Conservation (phyloP, 2,113 vertebrate species). For the Oreochromis aureus region DNA sequence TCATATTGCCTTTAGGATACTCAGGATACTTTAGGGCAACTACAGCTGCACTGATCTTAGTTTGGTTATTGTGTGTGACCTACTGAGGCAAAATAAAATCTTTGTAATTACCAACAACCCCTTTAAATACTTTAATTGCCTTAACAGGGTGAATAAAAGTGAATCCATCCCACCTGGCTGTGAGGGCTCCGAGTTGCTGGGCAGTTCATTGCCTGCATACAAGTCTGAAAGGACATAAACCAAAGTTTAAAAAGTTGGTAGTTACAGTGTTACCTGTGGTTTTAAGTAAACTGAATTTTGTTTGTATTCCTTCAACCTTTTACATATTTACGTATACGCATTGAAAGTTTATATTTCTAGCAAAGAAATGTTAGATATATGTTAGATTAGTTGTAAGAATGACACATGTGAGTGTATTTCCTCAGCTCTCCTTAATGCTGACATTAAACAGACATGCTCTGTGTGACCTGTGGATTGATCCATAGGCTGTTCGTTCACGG, state of each 20-base stretch:
- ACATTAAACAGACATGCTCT: neutral
- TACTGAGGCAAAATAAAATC: neutral
- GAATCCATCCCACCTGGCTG: conserved; percentile 34
- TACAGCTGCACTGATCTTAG: neutral
- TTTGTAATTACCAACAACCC: neutral
- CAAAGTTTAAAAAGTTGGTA: neutral
- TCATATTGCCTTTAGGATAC: neutral
- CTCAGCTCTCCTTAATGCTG: neutral
- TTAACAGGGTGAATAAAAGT: neutral
- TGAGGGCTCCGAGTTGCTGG: neutral
- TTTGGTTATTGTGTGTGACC: neutral
- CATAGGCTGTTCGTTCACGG: neutral
- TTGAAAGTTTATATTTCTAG: neutral
- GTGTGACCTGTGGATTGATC: conserved; percentile 18
- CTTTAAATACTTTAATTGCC: neutral
- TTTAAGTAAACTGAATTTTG: neutral
- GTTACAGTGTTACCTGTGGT: neutral
- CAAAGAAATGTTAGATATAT: neutral
- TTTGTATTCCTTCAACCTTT: neutral
- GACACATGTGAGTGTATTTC: neutral
- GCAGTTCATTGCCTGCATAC: neutral
- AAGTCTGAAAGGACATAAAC: conserved; percentile 36
- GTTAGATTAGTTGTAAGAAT: neutral
- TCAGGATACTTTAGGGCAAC: neutral
- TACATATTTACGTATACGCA: accelerated